Evolutionary conservation across 1,140 invertebrate genomes (phyloP), one percentile per base, ranked within the genome.

Genomic region (Ostrea denselamellosa): DNA sequence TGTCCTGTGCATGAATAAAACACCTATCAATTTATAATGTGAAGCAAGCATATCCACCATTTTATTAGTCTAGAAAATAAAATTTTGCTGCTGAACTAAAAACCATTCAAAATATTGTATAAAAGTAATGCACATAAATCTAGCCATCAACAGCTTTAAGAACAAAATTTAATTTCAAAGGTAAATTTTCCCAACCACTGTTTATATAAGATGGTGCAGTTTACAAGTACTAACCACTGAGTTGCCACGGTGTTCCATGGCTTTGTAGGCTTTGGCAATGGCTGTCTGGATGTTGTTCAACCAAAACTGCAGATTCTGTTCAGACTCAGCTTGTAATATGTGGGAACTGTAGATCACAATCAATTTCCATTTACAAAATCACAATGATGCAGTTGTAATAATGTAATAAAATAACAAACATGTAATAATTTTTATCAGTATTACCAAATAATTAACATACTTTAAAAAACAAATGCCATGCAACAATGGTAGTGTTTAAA

Each of bases 281-380:
- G 92, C 93, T n/a, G 86, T 90, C 94, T 99, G 98, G 89, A 99
- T 95, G 0, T 98, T 97, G n/a, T 96, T 95, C 10, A 99, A 97
- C 98, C 98, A 99, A 7, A 96, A 95, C 87, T 97, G 96, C 90
- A 98, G 97, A 95, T 98, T 97, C 92, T 98, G 97, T 91, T 99
- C 98, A 0, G 97, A 98, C 93, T 99, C 98, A 1, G 98, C 98
- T 96, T 99, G 98, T 2, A 99, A 95, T 94, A 99, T 97, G 95
- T 99, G 98, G 94, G 97, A 98, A 94, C 98, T 99, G 90, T 17
- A 92, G 90, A 87, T 8, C 34, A 1, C 34, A 44, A 44, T 44
- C 34, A 44, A 2, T 44, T 44, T 44, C 1, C 34, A 44, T 44
- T 44, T 44, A 87, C 17, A 85, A 87, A 28, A 56, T 54, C 22